A percentile compares a stretch with the other conserved stretches of the same genome.
Conservation (phyloP, 92 coral and sea anemone species). For the Epizoanthus ramosus region DNA sequence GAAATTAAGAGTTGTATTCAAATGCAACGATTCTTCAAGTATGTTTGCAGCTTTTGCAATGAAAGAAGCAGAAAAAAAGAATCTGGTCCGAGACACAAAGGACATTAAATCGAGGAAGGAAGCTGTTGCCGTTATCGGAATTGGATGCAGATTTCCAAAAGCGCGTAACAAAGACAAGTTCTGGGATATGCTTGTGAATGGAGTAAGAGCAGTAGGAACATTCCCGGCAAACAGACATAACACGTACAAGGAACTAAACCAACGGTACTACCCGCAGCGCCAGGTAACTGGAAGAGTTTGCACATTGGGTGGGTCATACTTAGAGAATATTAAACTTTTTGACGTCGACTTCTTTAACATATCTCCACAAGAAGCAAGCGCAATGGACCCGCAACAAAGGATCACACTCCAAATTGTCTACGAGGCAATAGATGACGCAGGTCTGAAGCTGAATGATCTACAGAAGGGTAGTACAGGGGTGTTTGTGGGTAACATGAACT, state of each 20-base stretch:
- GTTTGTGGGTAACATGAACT: slow-evolving; percentile 65
- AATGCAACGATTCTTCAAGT: not conserved
- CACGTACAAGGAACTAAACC: slow-evolving; percentile 10
- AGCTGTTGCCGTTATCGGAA: slow-evolving; percentile 54
- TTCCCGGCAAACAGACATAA: slow-evolving; percentile 45
- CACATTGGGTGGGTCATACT: slow-evolving; percentile 52
- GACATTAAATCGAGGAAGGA: not conserved
- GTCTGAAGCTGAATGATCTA: slow-evolving; percentile 59
- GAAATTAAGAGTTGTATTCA: slow-evolving; percentile 20
- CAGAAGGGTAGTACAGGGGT: slow-evolving; percentile 66
- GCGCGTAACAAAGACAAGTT: slow-evolving; percentile 53
- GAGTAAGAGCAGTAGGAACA: slow-evolving; percentile 35
- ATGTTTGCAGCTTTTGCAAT: not conserved
- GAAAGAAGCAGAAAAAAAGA: slow-evolving; percentile 10
- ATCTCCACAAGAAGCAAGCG: slow-evolving; percentile 51
- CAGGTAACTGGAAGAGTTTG: slow-evolving; percentile 53
- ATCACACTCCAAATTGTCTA: slow-evolving; percentile 60
- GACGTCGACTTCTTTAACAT: slow-evolving; percentile 59
- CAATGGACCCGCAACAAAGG: slow-evolving; percentile 68
- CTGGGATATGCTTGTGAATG: slow-evolving; percentile 61
- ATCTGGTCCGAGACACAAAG: not conserved
- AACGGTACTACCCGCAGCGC: slow-evolving; percentile 48
- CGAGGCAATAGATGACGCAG: slow-evolving; percentile 75
- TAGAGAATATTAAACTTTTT: slow-evolving; percentile 48
- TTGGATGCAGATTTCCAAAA: slow-evolving; percentile 59